Evolutionary conservation across 1,140 invertebrate genomes (phyloP).

Genomic region (Hetaerina americana): DNA sequence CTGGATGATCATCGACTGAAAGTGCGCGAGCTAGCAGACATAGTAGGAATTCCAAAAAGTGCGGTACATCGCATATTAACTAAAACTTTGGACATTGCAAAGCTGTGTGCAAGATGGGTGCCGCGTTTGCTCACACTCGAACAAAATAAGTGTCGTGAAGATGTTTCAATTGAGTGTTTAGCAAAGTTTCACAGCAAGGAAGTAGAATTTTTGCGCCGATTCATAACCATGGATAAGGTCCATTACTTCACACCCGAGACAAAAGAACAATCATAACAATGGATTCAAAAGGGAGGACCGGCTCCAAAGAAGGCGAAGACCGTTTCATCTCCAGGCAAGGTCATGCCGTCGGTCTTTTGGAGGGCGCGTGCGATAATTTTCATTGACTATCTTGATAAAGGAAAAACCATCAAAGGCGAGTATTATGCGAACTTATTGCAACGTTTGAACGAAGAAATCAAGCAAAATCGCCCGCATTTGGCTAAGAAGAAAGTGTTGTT

Average conservation of each 20-base stretch:
- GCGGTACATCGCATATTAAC: no score
- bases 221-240: no score
- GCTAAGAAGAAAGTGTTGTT: conserved; percentile 27
- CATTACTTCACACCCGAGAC: no score
- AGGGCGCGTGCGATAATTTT: conserved; percentile 25
- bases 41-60: conserved; percentile 17
- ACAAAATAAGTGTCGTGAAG: not conserved
- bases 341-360: conserved; percentile 25
- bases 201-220: conserved; percentile 12
- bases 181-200: conserved; percentile 8
- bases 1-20: no score
- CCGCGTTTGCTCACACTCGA: not conserved
- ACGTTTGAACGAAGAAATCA: not conserved
- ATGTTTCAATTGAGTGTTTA: conserved; percentile 9
- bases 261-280: no score
- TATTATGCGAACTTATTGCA: no score
- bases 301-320: no score
- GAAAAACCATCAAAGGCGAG: no score
- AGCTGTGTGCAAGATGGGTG: not conserved
- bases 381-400: no score
- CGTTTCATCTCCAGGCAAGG: conserved; percentile 21
- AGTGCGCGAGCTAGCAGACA: conserved; percentile 17
- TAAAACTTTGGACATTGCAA: not conserved
- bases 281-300: no score
- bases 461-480: conserved; percentile 14